Percentiles rank a stretch among this genome's conserved stretches.
Conservation (phyloP, 2,113 vertebrate species). For the Melanostigma gelatinosum region DNA sequence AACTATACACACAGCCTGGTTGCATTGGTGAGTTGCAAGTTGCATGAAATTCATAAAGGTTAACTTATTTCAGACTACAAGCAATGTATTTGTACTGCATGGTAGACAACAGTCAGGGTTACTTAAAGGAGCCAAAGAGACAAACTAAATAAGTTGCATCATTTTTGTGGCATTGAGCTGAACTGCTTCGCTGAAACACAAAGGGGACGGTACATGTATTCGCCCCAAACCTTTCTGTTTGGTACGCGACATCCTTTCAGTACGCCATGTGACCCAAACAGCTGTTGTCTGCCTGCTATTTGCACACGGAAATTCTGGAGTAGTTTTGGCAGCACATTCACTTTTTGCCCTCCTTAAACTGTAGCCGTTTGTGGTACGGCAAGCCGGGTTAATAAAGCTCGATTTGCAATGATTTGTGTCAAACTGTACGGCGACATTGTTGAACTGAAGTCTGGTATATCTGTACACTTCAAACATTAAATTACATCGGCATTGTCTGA, state of each 20-base stretch:
- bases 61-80: conserved; percentile 28
- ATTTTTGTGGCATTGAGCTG: not conserved
- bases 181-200: not conserved
- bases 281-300: too few relatives aligned
- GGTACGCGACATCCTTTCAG: not conserved
- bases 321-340: not conserved
- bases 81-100: conserved; percentile 27
- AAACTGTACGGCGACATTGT: not conserved
- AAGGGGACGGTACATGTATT: not conserved
- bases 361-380: not conserved
- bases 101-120: conserved; percentile 18
- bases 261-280: not conserved
- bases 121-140: not conserved
- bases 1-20: conserved; percentile 60
- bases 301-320: not conserved
- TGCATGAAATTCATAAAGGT: conserved; percentile 62
- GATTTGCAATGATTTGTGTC: not conserved
- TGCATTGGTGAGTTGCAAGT: conserved; percentile 65
- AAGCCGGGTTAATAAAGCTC: not conserved
- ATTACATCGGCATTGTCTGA: not conserved
- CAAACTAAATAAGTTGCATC: not conserved
- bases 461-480: not conserved
- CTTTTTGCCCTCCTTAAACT: not conserved
- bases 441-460: not conserved
- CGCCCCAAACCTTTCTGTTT: too few relatives aligned